Conservation (phyloP, 2,888 invertebrate species). For the Nymphalis polychloros region DNA sequence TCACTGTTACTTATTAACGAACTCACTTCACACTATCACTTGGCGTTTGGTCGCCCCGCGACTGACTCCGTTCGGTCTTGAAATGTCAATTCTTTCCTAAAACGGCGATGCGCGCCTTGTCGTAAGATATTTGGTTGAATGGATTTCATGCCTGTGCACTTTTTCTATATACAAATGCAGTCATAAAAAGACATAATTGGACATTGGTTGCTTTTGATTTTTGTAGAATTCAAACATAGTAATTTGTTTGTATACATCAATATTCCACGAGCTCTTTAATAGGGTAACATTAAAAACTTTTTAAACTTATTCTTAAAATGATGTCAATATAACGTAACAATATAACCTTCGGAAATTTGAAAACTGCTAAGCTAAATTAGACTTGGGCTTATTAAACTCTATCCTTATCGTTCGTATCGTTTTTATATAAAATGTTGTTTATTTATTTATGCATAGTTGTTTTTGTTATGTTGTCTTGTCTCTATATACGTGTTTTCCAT, state of each 20-base stretch:
- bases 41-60: slow-evolving; percentile 30
- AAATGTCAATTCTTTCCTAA: slow-evolving; percentile 26
- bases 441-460: too few species aligned
- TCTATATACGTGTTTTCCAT: too few species aligned
- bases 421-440: too few species aligned
- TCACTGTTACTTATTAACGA: slow-evolving; percentile 69
- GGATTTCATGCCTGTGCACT: not conserved
- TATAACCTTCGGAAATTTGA: too few species aligned
- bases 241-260: not conserved
- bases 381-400: too few species aligned
- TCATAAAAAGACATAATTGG: slow-evolving; percentile 5
- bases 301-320: not conserved
- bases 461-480: too few species aligned
- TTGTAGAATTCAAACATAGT: not conserved
- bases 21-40: slow-evolving; percentile 69
- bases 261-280: not conserved
- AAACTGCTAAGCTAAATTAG: too few species aligned
- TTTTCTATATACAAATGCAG: not conserved
- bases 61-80: slow-evolving; percentile 17
- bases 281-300: not conserved
- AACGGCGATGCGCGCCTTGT: slow-evolving; percentile 13
- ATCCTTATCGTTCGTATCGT: too few species aligned
- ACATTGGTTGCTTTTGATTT: not conserved
- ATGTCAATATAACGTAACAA: too few species aligned
- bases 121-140: slow-evolving; percentile 1